Evolutionary conservation across 2,113 vertebrate genomes (phyloP), one percentile per base, ranked within the genome.

Genomic region (Oriolus oriolus): DNA sequence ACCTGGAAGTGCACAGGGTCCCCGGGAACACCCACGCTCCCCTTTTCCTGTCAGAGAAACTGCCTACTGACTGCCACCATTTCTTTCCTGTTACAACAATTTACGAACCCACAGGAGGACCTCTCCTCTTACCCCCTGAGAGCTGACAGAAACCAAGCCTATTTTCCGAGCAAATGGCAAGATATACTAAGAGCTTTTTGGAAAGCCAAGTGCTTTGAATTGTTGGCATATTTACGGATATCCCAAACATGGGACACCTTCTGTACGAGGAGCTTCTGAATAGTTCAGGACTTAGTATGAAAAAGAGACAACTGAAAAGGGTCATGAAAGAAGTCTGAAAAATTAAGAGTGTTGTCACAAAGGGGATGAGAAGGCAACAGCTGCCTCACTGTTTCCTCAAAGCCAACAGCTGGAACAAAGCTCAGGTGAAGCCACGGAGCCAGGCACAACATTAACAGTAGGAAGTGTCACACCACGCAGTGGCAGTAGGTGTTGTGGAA

Each of bases 191-290:
- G 2, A 69, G n/a, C 16, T 26, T 57, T 92, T 65, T 52, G 44
- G 28, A 88, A 82, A 85, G 47, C 16, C 64, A 49, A 49, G 6
- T 17, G 23, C 10, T 7, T 49, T 49, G 28, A 78, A 39, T 30
- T 60, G 12, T 26, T 53, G 37, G 37, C 1, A 3, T 26, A 13
- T 79, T 63, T 49, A 76, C 0, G 0, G 54, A 61, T 74, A 70
- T 33, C 37, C 15, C 69, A 92, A 56, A 66, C 30, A 31, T 24
- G 9, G 28, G 42, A 28, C n/a, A 81, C 41, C 50, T 84, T 84
- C 49, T 44, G 11, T 35, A 81, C 27, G 27, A 41, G 17, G 19
- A 65, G 5, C 7, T 12, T 77, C 41, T 3, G 6, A 78, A 82
- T 15, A 81, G 37, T 31, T 90, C 20, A 82, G 65, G 16, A 73